A percentile compares a stretch with the other conserved stretches of the same genome.
Conservation (phyloP, 2,888 invertebrate genomes). For the Xestia rhomboidea region DNA sequence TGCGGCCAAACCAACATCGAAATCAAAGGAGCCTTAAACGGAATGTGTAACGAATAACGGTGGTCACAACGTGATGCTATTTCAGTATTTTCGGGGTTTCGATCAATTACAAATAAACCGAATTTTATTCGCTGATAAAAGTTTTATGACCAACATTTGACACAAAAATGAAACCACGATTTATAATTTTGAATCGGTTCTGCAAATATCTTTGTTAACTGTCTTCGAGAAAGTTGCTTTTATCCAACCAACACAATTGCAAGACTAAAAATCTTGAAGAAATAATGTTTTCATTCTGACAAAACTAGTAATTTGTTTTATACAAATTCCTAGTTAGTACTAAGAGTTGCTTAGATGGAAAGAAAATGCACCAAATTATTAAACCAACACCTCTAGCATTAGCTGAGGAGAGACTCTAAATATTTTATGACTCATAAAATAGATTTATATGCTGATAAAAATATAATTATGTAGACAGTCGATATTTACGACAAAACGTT, state of each 20-base stretch:
- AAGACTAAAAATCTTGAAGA: neutral
- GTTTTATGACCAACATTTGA: slow-evolving; percentile 28
- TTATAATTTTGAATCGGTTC: slow-evolving; percentile 7
- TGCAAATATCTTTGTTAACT: slow-evolving; percentile 8
- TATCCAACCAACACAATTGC: neutral
- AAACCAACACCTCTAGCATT: slow-evolving; percentile 24
- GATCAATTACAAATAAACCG: slow-evolving; percentile 32
- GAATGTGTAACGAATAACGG: slow-evolving; percentile 67
- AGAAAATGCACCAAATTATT: slow-evolving; percentile 24
- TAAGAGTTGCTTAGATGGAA: neutral
- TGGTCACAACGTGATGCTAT: slow-evolving; percentile 66
- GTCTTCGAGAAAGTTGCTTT: neutral
- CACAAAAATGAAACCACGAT: slow-evolving; percentile 26
- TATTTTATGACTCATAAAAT: slow-evolving; percentile 46
- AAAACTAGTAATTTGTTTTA: neutral
- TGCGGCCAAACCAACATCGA: slow-evolving; percentile 32
- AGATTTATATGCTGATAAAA: slow-evolving; percentile 49
- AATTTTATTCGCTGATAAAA: slow-evolving; percentile 29
- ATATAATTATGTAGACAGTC: slow-evolving; percentile 19
- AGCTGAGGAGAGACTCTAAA: slow-evolving; percentile 21
- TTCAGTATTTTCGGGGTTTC: slow-evolving; percentile 55
- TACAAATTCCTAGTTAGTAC: too few species aligned
- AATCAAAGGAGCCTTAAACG: slow-evolving; percentile 29
- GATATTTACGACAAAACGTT: slow-evolving; percentile 41
- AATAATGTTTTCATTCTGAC: neutral